phyloP scores from a whole-genome alignment of 2,888 invertebrate genomes.

The Micoletzkya japonica region DNA sequence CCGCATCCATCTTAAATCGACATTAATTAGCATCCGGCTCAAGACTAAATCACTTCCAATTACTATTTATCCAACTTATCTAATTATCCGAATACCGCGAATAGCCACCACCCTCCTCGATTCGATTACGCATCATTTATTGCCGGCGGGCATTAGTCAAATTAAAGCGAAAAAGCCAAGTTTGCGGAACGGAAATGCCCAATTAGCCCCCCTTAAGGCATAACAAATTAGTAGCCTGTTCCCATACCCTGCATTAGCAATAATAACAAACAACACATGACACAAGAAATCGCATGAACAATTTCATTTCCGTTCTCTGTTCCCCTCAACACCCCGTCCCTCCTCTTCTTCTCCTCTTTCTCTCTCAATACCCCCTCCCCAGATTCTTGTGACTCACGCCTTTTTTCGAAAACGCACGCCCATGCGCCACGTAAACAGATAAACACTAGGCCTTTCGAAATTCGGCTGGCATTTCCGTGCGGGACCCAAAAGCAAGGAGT shows the following conservation, averaged over 20 bases:
- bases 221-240: neutral
- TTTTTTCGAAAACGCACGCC: neutral
- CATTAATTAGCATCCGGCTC: no score
- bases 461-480: neutral
- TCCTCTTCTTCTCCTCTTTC: neutral
- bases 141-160: no score
- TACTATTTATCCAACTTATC: no score
- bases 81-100: no score
- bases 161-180: slow-evolving; percentile 5
- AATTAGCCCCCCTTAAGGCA: no score
- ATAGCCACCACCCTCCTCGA: neutral
- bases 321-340: neutral
- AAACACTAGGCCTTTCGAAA: no score
- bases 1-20: no score
- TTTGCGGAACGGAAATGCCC: no score
- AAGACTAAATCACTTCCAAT: no score
- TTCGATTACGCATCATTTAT: no score
- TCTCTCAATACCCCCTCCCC: neutral
- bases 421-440: neutral
- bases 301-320: no score
- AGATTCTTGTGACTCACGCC: neutral
- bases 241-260: neutral
- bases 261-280: neutral
- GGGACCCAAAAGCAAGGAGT: neutral
- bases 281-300: neutral